These are phyloP conservation scores for Polyodon spathula DNA, from an alignment of 2,113 vertebrate species.

Conservation along the genomic window DNA sequence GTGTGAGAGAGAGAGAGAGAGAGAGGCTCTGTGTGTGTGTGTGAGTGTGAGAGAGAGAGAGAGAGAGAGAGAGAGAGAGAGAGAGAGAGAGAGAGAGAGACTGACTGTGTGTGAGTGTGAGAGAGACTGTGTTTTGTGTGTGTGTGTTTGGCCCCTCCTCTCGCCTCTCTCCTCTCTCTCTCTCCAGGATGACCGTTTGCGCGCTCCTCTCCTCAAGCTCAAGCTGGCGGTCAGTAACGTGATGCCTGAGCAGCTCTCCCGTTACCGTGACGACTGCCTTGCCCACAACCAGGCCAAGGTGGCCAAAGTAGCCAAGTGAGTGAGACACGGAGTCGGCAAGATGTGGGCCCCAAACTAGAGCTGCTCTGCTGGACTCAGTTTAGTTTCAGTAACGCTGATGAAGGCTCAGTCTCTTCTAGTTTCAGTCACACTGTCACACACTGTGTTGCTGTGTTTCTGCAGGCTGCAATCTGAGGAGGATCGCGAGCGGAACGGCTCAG, in stretches of 20 bases:
- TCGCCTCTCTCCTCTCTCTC: neutral
- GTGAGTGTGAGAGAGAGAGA: too few species aligned
- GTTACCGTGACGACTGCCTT: constrained; percentile 91
- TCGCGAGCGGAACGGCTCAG: constrained; percentile 82
- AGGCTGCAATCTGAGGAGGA: constrained; percentile 86
- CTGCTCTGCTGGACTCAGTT: too few species aligned
- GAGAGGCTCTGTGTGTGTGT: too few species aligned
- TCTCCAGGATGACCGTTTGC: constrained; percentile 81
- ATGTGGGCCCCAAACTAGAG: too few species aligned
- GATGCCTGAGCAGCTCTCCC: constrained; percentile 91
- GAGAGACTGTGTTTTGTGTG: too few species aligned
- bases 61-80: too few species aligned
- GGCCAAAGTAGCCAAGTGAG: constrained; percentile 73
- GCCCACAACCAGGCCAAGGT: constrained; percentile 81
- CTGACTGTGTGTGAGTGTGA: too few species aligned
- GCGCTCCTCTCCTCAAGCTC: constrained; percentile 83
- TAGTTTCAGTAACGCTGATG: too few species aligned
- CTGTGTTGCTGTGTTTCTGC: constrained; percentile 15
- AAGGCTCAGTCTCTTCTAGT: too few species aligned
- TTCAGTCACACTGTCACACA: neutral
- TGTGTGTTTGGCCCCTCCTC: neutral
- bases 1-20: too few species aligned
- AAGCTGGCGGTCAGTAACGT: constrained; percentile 87
- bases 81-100: too few species aligned
- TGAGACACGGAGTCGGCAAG: too few species aligned